These are phyloP conservation scores for Pseudopleuronectes americanus DNA, from an alignment of 2,797 vertebrate species.

Conservation along the genomic window DNA sequence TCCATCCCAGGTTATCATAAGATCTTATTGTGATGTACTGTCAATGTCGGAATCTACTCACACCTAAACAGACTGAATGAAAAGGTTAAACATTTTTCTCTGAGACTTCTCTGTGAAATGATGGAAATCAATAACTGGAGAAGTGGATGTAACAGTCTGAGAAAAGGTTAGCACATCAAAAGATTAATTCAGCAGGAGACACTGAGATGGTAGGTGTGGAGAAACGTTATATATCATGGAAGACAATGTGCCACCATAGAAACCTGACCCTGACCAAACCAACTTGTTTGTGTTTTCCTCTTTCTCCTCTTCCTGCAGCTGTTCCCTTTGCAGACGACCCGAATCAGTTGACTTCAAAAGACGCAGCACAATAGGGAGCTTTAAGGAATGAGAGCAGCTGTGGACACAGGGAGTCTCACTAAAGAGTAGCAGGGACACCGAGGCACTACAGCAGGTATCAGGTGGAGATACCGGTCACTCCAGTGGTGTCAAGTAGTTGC, in stretches of 20 bases:
- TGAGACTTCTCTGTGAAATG: no score
- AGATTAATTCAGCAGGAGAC: no score
- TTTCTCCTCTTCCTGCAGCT: constrained; percentile 69
- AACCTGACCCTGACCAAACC: not conserved
- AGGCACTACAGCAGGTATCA: constrained; percentile 26
- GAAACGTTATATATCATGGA: not conserved
- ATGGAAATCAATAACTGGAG: no score
- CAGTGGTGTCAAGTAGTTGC: constrained; percentile 47
- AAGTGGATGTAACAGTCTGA: no score
- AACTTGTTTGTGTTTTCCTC: constrained; percentile 1
- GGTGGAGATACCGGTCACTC: constrained; percentile 7
- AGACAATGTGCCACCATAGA: not conserved
- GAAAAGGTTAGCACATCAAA: no score
- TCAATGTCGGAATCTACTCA: no score
- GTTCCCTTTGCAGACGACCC: constrained; percentile 87
- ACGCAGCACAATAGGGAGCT: constrained; percentile 52
- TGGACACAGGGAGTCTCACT: constrained; percentile 43
- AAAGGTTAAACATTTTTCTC: no score
- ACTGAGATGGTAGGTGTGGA: no score
- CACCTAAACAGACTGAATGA: no score
- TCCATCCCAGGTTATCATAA: no score
- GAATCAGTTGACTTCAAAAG: constrained; percentile 84
- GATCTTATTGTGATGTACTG: no score
- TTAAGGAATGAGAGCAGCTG: constrained; percentile 20
- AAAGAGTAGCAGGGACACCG: constrained; percentile 10